A percentile compares a stretch with the other conserved stretches of the same genome.
phyloP scores from a whole-genome alignment of 2,797 vertebrate species.

The Gephyroberyx darwinii region DNA sequence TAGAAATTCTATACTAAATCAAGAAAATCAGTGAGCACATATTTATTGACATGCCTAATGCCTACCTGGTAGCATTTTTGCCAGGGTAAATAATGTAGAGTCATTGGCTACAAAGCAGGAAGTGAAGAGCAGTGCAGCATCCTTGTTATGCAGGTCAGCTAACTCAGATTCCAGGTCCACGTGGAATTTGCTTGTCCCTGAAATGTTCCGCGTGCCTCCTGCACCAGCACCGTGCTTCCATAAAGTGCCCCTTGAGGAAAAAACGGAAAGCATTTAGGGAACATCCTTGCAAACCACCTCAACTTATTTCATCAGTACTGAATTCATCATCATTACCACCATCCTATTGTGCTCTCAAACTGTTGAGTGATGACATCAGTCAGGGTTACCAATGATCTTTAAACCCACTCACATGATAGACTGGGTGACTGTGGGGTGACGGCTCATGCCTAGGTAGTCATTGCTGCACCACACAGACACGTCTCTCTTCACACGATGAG shows the following conservation, averaged over 20 bases:
- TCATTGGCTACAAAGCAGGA: slow-evolving; percentile 96
- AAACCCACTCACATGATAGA: slow-evolving; percentile 85
- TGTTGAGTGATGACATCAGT: neutral
- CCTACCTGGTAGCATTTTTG: slow-evolving; percentile 91
- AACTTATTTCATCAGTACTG: neutral
- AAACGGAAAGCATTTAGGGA: neutral
- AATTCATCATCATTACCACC: neutral
- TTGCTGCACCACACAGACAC: slow-evolving; percentile 98
- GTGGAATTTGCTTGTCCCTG: slow-evolving; percentile 93
- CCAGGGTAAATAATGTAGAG: slow-evolving; percentile 93
- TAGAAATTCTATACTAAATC: neutral
- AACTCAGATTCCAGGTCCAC: slow-evolving; percentile 91
- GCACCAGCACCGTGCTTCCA: slow-evolving; percentile 90
- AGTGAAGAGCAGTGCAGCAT: slow-evolving; percentile 90
- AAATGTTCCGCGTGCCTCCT: slow-evolving; percentile 94
- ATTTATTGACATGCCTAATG: neutral
- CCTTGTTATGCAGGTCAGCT: slow-evolving; percentile 91
- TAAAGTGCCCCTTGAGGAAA: slow-evolving; percentile 84
- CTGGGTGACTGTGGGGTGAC: slow-evolving; percentile 87
- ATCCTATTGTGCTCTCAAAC: neutral
- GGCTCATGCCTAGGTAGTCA: slow-evolving; percentile 95
- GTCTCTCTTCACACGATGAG: slow-evolving; percentile 81
- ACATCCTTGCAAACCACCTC: neutral
- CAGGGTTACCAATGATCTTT: no score
- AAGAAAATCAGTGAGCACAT: neutral